Conservation (phyloP, 2,888 invertebrate genomes). For the Dryadula phaetusa region DNA sequence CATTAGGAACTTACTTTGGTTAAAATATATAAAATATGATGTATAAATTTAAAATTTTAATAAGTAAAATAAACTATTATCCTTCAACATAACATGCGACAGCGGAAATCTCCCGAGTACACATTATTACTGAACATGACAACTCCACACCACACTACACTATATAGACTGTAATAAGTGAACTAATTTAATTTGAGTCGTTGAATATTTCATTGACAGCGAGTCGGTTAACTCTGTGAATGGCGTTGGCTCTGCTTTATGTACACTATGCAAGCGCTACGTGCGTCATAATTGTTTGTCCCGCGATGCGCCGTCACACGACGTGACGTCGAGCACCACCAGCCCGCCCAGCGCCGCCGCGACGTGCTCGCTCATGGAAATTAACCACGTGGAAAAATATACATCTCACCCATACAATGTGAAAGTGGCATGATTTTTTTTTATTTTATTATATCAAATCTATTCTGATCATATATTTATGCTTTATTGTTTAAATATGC, state of each 20-base stretch:
- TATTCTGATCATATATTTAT: no score
- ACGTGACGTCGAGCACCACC: no score
- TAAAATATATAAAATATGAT: no score
- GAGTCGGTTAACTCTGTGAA: conserved; percentile 12
- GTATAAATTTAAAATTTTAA: not conserved
- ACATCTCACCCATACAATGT: not conserved
- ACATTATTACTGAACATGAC: not conserved
- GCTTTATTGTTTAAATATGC: no score
- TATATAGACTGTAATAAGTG: conserved; percentile 5
- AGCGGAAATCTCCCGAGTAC: not conserved
- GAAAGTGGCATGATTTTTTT: no score
- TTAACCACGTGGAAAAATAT: conserved; percentile 4
- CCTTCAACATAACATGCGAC: not conserved
- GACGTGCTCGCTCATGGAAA: not conserved
- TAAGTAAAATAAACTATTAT: not conserved
- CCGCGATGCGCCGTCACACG: not conserved
- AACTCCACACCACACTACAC: not conserved
- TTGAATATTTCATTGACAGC: conserved; percentile 13
- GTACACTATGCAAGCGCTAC: conserved; percentile 10
- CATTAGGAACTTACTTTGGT: not conserved
- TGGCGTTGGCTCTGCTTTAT: not conserved
- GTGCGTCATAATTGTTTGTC: conserved; percentile 28
- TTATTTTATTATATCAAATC: no score
- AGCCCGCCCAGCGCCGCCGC: no score
- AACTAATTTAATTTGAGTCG: conserved; percentile 8